Evolutionary conservation across 1,140 invertebrate species (phyloP).

Genomic region (Drosophila ironensis): DNA sequence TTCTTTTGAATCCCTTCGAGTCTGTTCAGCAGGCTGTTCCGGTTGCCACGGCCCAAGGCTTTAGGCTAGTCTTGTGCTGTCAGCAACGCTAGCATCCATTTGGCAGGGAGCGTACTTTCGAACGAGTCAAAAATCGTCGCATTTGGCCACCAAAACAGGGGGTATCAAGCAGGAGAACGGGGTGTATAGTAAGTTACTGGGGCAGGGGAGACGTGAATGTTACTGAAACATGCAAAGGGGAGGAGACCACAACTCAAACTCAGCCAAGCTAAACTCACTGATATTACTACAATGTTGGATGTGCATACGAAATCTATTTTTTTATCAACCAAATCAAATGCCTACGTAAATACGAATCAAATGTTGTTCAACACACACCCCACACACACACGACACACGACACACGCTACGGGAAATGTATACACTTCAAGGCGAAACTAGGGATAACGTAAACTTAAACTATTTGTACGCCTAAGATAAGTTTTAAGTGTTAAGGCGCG

Average conservation of each 20-base stretch:
- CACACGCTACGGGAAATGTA: conserved; percentile 22
- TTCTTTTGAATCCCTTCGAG: conserved; percentile 62
- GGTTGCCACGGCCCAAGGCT: conserved; percentile 52
- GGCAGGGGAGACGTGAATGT: background rate
- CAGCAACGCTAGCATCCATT: conserved; percentile 33
- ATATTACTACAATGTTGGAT: conserved; percentile 67
- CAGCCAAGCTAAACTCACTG: conserved; percentile 64
- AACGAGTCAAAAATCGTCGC: conserved; percentile 57
- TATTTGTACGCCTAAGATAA: conserved; percentile 48
- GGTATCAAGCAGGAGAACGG: conserved; percentile 1
- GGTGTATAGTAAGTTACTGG: too few relatives aligned
- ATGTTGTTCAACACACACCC: conserved; percentile 50
- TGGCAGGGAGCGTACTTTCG: background rate
- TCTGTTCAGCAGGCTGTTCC: background rate
- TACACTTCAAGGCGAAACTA: conserved; percentile 42
- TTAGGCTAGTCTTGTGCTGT: conserved; percentile 31
- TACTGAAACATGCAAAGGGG: conserved; percentile 20
- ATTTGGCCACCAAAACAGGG: conserved; percentile 56
- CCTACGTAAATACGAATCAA: conserved; percentile 42
- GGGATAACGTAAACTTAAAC: conserved; percentile 35
- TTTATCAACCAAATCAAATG: conserved; percentile 46
- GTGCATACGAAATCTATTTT: conserved; percentile 68
- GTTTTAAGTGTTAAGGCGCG: conserved; percentile 44
- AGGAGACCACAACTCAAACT: conserved; percentile 37
- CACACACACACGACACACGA: too few relatives aligned